A percentile compares a stretch with the other conserved stretches of the same genome.
Conservation (phyloP, 2,797 vertebrate genomes). For the Anomalospiza imberbis region DNA sequence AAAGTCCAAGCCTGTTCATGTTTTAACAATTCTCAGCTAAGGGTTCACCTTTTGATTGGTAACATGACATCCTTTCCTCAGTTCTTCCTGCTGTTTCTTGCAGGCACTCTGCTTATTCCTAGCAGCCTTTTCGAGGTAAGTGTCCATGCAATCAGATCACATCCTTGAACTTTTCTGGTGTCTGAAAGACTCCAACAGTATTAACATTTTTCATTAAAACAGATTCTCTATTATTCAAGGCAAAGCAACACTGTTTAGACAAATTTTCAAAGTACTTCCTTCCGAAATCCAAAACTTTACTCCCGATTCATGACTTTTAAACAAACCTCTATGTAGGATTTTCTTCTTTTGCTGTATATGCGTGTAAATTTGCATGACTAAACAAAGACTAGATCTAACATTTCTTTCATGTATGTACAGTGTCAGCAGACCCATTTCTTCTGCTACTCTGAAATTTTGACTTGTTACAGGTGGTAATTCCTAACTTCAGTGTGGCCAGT, state of each 20-base stretch:
- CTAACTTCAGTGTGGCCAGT: not conserved
- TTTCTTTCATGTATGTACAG: not conserved
- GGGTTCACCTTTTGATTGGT: not conserved
- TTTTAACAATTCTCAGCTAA: not conserved
- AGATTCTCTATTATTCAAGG: not conserved
- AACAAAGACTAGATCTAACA: not conserved
- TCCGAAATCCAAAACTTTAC: not conserved
- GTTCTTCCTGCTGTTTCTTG: not conserved
- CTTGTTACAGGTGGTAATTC: not conserved
- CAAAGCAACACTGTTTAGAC: not conserved
- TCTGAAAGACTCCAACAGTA: not conserved
- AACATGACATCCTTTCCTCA: not conserved
- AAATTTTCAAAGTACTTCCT: not conserved
- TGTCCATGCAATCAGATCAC: not conserved
- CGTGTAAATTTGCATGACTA: not conserved
- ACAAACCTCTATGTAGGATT: not conserved
- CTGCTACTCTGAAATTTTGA: not conserved
- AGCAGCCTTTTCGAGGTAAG: not conserved
- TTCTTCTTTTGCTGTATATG: not conserved
- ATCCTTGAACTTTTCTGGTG: not conserved
- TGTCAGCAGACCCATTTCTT: not conserved
- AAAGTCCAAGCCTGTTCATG: fast-evolving
- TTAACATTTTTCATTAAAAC: not conserved
- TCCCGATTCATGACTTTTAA: not conserved
- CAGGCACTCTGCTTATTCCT: not conserved